Evolutionary conservation across 2,113 vertebrate species (phyloP).

Genomic region (Archilochus colubris): DNA sequence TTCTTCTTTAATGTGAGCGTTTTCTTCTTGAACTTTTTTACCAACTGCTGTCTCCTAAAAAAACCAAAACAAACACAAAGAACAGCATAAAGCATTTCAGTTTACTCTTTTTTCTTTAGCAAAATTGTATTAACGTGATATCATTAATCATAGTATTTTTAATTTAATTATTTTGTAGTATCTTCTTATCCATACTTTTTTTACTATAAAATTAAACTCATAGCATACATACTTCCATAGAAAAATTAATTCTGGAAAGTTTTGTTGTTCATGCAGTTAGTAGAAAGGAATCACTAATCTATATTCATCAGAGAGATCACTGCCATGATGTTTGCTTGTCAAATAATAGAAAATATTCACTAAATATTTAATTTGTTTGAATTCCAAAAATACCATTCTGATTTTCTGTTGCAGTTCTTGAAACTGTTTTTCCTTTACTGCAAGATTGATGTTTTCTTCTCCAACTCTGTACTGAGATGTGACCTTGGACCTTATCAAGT

Average conservation of each 20-base stretch:
- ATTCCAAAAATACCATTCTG: conserved; percentile 85
- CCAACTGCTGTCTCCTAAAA: conserved; percentile 86
- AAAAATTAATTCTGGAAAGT: background rate
- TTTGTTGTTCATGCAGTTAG: background rate
- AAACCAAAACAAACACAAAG: background rate
- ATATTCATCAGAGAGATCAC: background rate
- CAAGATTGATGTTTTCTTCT: conserved; percentile 76
- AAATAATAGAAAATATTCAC: conserved; percentile 19
- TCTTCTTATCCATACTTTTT: background rate
- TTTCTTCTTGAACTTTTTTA: conserved; percentile 83
- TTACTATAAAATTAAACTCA: background rate
- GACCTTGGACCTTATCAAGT: conserved; percentile 87
- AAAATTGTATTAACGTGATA: background rate
- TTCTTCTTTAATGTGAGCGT: conserved; percentile 77
- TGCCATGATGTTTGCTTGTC: background rate
- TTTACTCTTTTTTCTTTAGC: background rate
- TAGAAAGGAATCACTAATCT: background rate
- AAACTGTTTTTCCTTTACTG: conserved; percentile 80
- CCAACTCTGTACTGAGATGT: conserved; percentile 74
- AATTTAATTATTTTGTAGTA: background rate
- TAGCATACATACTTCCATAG: background rate
- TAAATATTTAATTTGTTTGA: conserved; percentile 44
- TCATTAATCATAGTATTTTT: background rate
- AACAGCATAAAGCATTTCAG: background rate
- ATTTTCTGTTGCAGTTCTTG: conserved; percentile 86